Base-by-base conservation (phyloP, 2,888 invertebrate species). In the Epistrophe eligans region DNA sequence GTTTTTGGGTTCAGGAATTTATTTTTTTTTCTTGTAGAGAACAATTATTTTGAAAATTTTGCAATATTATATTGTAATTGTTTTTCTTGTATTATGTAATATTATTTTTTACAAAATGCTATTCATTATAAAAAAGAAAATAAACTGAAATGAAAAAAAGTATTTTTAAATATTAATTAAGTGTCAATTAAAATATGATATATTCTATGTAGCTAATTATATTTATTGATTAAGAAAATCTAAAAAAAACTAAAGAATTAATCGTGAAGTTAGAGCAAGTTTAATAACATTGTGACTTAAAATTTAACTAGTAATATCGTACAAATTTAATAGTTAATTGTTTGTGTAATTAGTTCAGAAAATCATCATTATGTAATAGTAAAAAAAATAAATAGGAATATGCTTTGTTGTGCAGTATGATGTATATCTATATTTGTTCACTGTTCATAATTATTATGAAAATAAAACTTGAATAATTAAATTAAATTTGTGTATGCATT, bases 141-240 rank as follows among this genome's bases (percentile, higher is more conserved):
- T 8, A 43, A 62, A 48, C 35, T 48, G 19, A 45, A 60, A 70
- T 50, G n/a, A 24, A 52, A 55, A 38, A 60, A 72, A 32, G 11
- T 58, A 64, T 60, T 35, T 45, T 55, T 73, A 40, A 66, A 50
- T 57, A 72, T 32, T 43, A 83, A 77, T 77, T 85, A 87, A 71
- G 82, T 43, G 87, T 83, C 87, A 87, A 87, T 87, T 87, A 67
- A 66, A 32, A 19, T 24, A 43, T 40, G 11, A 43, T 38, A 28
- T 38, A 15, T 38, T 8, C 60, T 77, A 70, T 83, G 82, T 87
- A 87, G 87, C 40, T 79, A 52, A 76, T 72, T 82, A 71, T 82
- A 85, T 73, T 79, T 85, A 82, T 82, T 87, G 19, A 55, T 67
- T 38, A 6, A n/a, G n/a, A n/a, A n/a, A n/a, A n/a, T n/a, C n/a